Evolutionary conservation across 2,797 vertebrate species (phyloP).

Genomic region (Poeciliopsis turneri): DNA sequence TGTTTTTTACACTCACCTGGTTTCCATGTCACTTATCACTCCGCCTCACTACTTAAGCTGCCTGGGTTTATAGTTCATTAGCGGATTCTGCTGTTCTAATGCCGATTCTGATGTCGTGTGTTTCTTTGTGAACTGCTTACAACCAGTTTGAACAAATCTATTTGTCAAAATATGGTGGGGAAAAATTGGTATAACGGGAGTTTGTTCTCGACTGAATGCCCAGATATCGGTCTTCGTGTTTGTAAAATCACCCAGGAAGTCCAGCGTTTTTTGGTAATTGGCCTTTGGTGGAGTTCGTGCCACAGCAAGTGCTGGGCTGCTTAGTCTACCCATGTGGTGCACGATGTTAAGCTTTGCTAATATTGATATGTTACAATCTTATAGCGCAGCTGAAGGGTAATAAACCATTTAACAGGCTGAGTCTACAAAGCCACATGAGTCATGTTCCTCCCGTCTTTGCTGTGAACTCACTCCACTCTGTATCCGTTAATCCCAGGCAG

Average conservation of each 20-base stretch:
- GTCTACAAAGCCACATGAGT: conserved; percentile 1
- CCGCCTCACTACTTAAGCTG: background rate
- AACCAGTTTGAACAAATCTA: background rate
- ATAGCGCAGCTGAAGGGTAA: background rate
- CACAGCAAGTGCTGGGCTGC: background rate
- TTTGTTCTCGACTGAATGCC: background rate
- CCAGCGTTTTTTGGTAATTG: background rate
- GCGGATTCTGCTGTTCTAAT: background rate
- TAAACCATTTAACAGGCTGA: background rate
- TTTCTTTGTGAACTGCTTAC: background rate
- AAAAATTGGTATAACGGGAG: background rate
- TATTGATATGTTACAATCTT: background rate
- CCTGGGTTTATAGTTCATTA: background rate
- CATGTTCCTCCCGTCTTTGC: background rate
- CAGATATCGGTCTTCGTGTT: background rate
- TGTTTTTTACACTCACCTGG: background rate
- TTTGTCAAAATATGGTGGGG: background rate
- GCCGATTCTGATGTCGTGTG: background rate
- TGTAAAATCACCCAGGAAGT: background rate
- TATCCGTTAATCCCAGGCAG: background rate
- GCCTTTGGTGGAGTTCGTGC: background rate
- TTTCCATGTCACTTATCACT: background rate
- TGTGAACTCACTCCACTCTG: background rate
- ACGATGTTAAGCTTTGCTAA: background rate
- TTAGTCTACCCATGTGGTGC: background rate